These are phyloP conservation scores for Mylabris phalerata DNA, from an alignment of 1,140 invertebrate species.

Conservation along the genomic window DNA sequence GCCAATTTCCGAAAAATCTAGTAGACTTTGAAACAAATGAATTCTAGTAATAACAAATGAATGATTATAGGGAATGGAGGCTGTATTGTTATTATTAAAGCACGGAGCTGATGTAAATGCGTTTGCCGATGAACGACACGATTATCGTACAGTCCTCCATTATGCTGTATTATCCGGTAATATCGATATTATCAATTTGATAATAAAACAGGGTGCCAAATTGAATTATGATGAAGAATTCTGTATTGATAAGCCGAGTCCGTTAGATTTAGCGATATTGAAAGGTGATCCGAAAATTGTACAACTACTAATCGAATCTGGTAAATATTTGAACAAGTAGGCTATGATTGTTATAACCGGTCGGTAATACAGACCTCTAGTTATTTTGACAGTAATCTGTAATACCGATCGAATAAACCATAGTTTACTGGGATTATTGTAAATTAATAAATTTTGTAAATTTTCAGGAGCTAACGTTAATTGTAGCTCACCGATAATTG, in stretches of 20 bases:
- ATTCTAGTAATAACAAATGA: too few species aligned
- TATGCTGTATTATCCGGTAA: constrained; percentile 80
- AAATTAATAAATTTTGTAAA: too few species aligned
- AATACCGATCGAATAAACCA: too few species aligned
- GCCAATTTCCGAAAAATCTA: too few species aligned
- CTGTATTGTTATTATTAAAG: constrained; percentile 67
- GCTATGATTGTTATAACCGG: too few species aligned
- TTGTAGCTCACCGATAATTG: constrained; percentile 73
- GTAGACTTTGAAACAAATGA: too few species aligned
- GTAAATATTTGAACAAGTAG: constrained; percentile 39
- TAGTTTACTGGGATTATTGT: too few species aligned
- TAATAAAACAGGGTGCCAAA: constrained; percentile 72
- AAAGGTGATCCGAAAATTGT: constrained; percentile 72
- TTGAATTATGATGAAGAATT: constrained; percentile 56
- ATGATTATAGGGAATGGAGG: constrained; percentile 53
- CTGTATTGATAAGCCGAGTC: constrained; percentile 72
- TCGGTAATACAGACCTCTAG: too few species aligned
- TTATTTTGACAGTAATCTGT: too few species aligned
- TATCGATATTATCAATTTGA: constrained; percentile 67
- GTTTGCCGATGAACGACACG: constrained; percentile 70
- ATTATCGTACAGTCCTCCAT: constrained; percentile 76
- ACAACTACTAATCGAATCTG: constrained; percentile 58
- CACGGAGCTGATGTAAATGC: constrained; percentile 78
- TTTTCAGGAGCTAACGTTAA: constrained; percentile 69
- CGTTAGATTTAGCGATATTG: constrained; percentile 76